Evolutionary conservation across 2,113 vertebrate genomes (phyloP), one percentile per base, ranked within the genome.

Genomic region (Ailurus styani): DNA sequence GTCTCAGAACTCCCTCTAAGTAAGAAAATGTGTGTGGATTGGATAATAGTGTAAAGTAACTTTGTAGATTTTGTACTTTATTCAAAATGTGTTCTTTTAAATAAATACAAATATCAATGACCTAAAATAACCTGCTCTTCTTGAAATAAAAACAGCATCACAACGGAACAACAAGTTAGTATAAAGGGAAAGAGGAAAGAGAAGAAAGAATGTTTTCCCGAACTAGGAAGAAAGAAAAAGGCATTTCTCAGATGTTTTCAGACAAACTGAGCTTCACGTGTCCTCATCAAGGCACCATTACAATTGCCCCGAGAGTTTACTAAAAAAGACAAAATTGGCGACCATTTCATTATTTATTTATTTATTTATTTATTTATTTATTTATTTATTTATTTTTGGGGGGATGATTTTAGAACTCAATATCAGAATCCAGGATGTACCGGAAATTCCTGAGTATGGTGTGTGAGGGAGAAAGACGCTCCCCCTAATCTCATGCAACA

Each of bases 51-150:
- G 1, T 83, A 47, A 52, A 82, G 27, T 82, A 90, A 86, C 7
- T 84, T 91, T 45, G 47, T 31, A 11, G 20, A n/a, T 72, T 90
- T 81, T 83, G 9, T 23, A 70, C 34, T 50, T 87, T 75, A 82
- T 40, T 55, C n/a, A 60, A 64, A 8, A 45, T 64, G 11, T 37
- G 11, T 50, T 55, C n/a, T 68, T 85, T 90, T 66, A 29, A 78
- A 78, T 42, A 70, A n/a, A 47, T 37, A 88, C 81, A 81, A 54
- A 6, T 17, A 75, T 3, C 42, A 47, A 29, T 31, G 27, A 45
- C 40, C 83, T 50, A 55, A 27, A 89, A 90, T 45, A 90, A 42
- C 2, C 25, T 15, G 20, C 6, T 15, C 3, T 68, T 50, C 3
- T 6, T 66, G 10, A 34, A 66, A 37, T 47, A 68, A 21, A 12